Evolutionary conservation across 2,888 invertebrate species (phyloP).

Genomic region (Psylliodes chrysocephalus): DNA sequence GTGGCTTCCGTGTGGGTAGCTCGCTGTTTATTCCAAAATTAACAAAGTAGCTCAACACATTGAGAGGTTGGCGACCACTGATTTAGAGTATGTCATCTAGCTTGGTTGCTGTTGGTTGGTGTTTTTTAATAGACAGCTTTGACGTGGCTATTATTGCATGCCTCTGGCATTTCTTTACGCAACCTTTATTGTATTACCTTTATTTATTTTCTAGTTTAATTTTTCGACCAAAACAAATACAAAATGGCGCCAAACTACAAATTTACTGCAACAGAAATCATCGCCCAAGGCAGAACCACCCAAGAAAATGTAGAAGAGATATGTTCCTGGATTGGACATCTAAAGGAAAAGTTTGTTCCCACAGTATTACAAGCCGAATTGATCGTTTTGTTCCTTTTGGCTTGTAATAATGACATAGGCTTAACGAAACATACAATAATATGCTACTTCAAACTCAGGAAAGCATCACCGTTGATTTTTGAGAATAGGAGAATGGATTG

Average conservation of each 20-base stretch:
- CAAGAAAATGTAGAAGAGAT: constrained; percentile 39
- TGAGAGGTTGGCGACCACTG: too few relatives aligned
- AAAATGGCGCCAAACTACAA: constrained; percentile 39
- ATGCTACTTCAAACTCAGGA: constrained; percentile 70
- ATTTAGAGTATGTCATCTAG: too few relatives aligned
- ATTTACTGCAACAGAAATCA: constrained; percentile 52
- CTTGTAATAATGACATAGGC: constrained; percentile 71
- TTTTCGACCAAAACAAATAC: too few relatives aligned
- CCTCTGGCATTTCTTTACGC: too few relatives aligned
- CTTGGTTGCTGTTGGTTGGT: too few relatives aligned
- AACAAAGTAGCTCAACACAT: too few relatives aligned
- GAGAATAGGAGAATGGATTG: constrained; percentile 66
- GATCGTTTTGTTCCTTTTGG: constrained; percentile 73
- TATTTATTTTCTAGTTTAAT: too few relatives aligned
- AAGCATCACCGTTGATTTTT: constrained; percentile 73
- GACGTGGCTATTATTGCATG: too few relatives aligned
- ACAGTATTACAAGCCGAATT: constrained; percentile 67
- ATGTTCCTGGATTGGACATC: constrained; percentile 44
- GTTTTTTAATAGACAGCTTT: too few relatives aligned
- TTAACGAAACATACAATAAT: constrained; percentile 71
- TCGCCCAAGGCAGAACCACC: constrained; percentile 47
- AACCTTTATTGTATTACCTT: too few relatives aligned
- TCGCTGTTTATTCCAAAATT: too few relatives aligned
- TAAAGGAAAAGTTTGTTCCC: constrained; percentile 58
- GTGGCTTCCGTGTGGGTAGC: too few relatives aligned